Evolutionary conservation across 2,113 vertebrate species (phyloP), one percentile per base, ranked within the genome.

Genomic region (Pitta sordida): DNA sequence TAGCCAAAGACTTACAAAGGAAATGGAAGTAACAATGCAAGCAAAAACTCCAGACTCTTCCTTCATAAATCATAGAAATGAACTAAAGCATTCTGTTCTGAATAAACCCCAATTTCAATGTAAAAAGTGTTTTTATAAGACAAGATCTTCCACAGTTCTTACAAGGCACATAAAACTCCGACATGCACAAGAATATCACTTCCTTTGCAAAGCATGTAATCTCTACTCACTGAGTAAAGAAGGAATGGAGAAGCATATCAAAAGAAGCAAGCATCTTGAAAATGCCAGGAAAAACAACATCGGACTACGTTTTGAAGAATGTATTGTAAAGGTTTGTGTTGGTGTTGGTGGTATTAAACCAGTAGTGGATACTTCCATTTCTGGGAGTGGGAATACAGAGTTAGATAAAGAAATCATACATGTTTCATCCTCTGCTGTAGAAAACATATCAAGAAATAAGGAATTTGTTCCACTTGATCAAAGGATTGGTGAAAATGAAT

Each of bases 161-260:
- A 99, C 98, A 41, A 98, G 98, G 79, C 99, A 99, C 71, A 97
- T 98, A 79, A 98, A 98, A 59, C 97, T 98, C 34, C 97, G 98
- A 53, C 99, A 99, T 73, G 97, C 98, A 8, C 97, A 98, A 30
- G 98, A 98, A 68, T 97, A 98, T 93, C 98, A 99, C 96, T 99
- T 98, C 84, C 98, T 98, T 53, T 99, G 99, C 94, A 99, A 98
- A 96, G 97, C 98, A 1, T 99, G 99, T 46, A 98, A 98, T 92
- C 98, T 99, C 56, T 98, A 98, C 88, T 98, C 98, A 4, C 95
- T 98, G 92, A 99, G 99, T 70, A 97, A 97, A 52, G 98, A 99
- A 88, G 98, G 98, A 82, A 99, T 99, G 99, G 98, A 99, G 52
- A 96, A 97, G 26, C 99, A 99, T 92, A 98, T 99, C 86, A 98